Conservation (phyloP, 2,113 vertebrate species). For the Equus przewalskii region DNA sequence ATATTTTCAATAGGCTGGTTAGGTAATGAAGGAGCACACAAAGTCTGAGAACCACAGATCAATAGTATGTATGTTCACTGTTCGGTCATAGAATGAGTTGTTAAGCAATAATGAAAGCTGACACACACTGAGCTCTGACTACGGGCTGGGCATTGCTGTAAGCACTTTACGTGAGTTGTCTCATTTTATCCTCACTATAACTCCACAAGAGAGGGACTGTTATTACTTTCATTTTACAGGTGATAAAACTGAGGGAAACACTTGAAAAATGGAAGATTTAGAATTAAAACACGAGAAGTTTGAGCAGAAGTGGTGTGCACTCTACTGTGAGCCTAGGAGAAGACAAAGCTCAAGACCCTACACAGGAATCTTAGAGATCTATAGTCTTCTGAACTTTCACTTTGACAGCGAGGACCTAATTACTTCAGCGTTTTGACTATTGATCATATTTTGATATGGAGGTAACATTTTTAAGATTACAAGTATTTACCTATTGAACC, state of each 20-base stretch:
- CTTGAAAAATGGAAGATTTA: background rate
- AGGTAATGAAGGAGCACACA: background rate
- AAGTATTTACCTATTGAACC: background rate
- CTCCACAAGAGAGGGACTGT: background rate
- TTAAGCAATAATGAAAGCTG: background rate
- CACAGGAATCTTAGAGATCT: background rate
- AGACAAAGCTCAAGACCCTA: slow-evolving; percentile 20
- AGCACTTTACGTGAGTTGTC: background rate
- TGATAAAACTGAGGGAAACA: background rate
- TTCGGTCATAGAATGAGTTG: background rate
- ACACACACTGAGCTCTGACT: slow-evolving; percentile 10
- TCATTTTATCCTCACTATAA: slow-evolving; percentile 1
- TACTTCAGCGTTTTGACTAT: background rate
- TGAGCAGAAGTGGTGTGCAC: background rate
- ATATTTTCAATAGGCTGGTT: background rate
- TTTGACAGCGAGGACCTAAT: background rate
- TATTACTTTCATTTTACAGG: background rate
- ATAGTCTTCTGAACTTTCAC: background rate
- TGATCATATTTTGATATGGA: slow-evolving; percentile 20
- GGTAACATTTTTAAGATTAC: slow-evolving; percentile 10
- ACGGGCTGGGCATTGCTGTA: background rate
- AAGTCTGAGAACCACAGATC: background rate
- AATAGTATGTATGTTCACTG: background rate
- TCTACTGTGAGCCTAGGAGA: background rate
- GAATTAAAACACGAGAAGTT: background rate